phyloP scores from a whole-genome alignment of 2,797 vertebrate genomes.

The Phrynocephalus vlangalii region DNA sequence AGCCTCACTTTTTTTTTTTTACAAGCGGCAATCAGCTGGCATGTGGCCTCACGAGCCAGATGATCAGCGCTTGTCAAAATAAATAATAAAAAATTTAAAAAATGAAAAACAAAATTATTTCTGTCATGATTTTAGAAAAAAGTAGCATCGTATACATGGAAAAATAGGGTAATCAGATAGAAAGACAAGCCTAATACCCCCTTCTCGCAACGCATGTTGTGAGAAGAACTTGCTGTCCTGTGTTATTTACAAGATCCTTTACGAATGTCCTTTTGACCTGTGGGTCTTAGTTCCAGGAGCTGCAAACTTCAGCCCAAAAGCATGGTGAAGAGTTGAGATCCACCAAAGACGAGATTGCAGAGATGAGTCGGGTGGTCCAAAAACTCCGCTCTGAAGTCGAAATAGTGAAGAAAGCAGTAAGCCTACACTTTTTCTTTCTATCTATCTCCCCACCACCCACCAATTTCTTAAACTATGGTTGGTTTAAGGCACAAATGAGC shows the following conservation, averaged over 20 bases:
- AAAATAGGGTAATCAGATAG: not conserved
- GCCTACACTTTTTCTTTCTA: not conserved
- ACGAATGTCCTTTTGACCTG: not conserved
- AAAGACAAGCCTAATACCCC: no score
- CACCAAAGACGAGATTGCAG: conserved; percentile 44
- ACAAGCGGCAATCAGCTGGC: no score
- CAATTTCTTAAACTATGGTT: not conserved
- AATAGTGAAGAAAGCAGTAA: conserved; percentile 66
- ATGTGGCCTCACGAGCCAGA: no score
- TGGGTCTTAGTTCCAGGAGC: conserved; percentile 31
- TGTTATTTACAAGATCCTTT: not conserved
- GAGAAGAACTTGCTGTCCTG: not conserved
- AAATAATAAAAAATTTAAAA: no score
- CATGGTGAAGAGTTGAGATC: conserved; percentile 43
- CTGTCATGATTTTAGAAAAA: no score
- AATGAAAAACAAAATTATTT: no score
- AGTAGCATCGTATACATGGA: no score
- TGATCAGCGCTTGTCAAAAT: no score
- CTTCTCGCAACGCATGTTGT: not conserved
- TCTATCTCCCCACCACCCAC: not conserved
- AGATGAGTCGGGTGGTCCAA: conserved; percentile 39
- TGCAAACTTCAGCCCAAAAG: conserved; percentile 34
- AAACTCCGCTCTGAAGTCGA: conserved; percentile 41
- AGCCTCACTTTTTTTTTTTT: no score
- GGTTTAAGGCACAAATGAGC: not conserved